These are phyloP conservation scores for Scaptomyza tumidula DNA, from an alignment of 2,888 invertebrate species.

Conservation along the genomic window DNA sequence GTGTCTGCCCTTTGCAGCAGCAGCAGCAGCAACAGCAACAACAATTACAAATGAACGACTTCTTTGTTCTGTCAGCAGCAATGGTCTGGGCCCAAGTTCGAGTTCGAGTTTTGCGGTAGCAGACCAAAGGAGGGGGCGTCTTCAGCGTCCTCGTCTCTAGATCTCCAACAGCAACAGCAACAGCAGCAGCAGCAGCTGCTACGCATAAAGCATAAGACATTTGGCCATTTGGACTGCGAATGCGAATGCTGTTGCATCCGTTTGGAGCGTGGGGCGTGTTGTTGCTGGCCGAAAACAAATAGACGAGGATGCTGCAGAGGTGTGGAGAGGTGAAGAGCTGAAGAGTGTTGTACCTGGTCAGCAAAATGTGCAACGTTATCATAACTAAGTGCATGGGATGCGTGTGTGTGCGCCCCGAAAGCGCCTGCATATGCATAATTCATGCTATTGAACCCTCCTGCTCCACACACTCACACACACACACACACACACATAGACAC, in stretches of 20 bases:
- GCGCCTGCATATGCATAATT: constrained; percentile 82
- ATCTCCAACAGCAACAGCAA: constrained; percentile 11
- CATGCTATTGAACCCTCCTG: constrained; percentile 82
- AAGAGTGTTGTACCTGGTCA: constrained; percentile 26
- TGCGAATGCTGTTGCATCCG: constrained; percentile 32
- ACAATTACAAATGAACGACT: constrained; percentile 83
- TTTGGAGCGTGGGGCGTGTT: constrained; percentile 51
- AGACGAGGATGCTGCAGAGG: constrained; percentile 57
- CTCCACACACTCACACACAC: constrained; percentile 34
- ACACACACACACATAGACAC: not conserved
- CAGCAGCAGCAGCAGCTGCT: constrained; percentile 65
- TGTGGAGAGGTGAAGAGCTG: constrained; percentile 7
- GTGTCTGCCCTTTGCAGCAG: constrained; percentile 56
- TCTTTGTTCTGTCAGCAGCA: constrained; percentile 83
- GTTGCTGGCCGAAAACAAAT: constrained; percentile 73
- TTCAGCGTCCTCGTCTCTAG: constrained; percentile 47
- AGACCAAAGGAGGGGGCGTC: constrained; percentile 72
- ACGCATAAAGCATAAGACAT: constrained; percentile 74
- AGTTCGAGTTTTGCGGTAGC: constrained; percentile 67
- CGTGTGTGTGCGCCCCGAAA: constrained; percentile 71
- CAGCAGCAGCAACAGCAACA: constrained; percentile 58
- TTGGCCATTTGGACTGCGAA: constrained; percentile 55
- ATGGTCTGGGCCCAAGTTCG: constrained; percentile 46
- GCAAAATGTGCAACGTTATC: constrained; percentile 78
- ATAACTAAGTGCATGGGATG: constrained; percentile 79